Conservation (phyloP, 2,888 invertebrate species). For the Blastobasis lacticolella region DNA sequence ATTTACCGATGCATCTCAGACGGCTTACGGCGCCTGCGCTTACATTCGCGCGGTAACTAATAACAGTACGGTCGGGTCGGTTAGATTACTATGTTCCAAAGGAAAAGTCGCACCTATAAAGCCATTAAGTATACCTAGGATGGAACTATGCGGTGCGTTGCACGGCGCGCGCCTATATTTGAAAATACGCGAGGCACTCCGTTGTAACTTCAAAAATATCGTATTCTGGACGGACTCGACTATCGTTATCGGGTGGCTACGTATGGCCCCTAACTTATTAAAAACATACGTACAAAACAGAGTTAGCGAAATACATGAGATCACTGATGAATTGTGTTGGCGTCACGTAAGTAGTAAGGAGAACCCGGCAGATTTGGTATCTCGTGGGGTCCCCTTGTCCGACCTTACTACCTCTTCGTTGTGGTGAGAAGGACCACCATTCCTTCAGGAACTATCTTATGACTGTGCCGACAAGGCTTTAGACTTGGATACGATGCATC, state of each 20-base stretch:
- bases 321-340: not conserved
- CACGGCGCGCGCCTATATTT: constrained; percentile 12
- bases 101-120: constrained; percentile 16
- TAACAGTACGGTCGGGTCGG: not conserved
- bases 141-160: constrained; percentile 18
- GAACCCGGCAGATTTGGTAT: no score
- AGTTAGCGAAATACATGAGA: not conserved
- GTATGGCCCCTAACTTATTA: constrained; percentile 4
- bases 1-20: constrained; percentile 14
- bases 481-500: no score
- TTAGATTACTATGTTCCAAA: constrained; percentile 14
- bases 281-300: constrained; percentile 12
- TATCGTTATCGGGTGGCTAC: constrained; percentile 10
- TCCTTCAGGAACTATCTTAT: no score
- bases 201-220: constrained; percentile 1
- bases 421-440: no score
- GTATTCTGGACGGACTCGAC: constrained; percentile 9
- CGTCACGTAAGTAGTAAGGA: not conserved
- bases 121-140: constrained; percentile 12
- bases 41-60: constrained; percentile 12
- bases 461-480: no score
- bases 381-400: no score
- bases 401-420: no score
- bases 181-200: constrained; percentile 4
- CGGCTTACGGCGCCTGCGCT: constrained; percentile 14